Conservation (phyloP, 92 coral and sea anemone species). For the Epizoanthus illoricatus region DNA sequence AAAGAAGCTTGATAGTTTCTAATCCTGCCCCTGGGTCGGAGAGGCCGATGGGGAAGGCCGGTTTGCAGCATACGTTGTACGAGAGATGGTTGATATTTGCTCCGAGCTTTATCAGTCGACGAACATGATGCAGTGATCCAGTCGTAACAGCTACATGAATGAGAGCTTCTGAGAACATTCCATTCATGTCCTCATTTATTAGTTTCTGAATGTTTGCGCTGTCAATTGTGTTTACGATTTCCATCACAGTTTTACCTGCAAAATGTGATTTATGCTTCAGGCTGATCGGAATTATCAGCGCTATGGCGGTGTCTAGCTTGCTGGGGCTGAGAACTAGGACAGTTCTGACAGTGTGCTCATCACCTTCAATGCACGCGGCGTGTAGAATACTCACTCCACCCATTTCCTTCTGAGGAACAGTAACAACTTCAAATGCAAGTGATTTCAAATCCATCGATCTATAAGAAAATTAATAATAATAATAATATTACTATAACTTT, state of each 20-base stretch:
- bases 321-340: conserved; percentile 30
- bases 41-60: neutral
- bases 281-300: neutral
- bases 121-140: neutral
- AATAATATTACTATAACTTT: too few relatives aligned
- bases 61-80: neutral
- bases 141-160: conserved; percentile 10
- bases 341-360: conserved; percentile 1
- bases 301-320: conserved; percentile 24
- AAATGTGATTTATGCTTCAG: neutral
- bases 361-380: conserved; percentile 25
- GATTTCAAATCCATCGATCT: conserved; percentile 12
- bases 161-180: neutral
- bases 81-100: conserved; percentile 11
- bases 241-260: conserved; percentile 13
- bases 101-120: neutral
- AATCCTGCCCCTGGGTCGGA: neutral
- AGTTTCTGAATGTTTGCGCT: neutral
- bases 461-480: neutral
- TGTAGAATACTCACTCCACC: conserved; percentile 7
- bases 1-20: too few relatives aligned
- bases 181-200: neutral
- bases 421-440: conserved; percentile 20
- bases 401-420: neutral
- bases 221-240: neutral